phyloP scores from a whole-genome alignment of 2,797 vertebrate species.

The Mus spretus region DNA sequence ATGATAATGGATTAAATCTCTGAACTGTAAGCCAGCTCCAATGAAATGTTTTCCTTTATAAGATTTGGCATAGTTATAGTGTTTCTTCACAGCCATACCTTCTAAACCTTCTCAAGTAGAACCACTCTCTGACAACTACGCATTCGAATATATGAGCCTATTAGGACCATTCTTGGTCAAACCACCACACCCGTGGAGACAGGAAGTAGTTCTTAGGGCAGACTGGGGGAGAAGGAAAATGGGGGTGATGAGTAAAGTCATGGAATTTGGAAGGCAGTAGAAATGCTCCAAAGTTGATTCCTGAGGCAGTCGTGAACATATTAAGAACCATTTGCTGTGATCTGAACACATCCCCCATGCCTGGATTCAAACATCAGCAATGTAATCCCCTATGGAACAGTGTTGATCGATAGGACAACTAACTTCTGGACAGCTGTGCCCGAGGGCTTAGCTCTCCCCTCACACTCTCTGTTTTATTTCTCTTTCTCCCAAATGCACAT shows the following conservation, averaged over 20 bases:
- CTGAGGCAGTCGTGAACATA: neutral
- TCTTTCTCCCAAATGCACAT: neutral
- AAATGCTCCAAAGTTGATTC: conserved; percentile 6
- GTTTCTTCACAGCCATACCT: neutral
- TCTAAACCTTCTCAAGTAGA: neutral
- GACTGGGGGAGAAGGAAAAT: neutral
- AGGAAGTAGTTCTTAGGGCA: neutral
- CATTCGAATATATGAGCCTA: neutral
- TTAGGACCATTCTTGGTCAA: neutral
- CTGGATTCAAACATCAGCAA: neutral
- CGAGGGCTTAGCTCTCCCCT: too few species aligned
- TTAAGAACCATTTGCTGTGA: neutral
- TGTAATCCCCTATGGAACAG: neutral
- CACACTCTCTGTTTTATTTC: neutral
- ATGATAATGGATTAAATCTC: neutral
- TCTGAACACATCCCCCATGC: neutral
- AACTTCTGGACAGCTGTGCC: neutral
- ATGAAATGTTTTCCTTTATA: neutral
- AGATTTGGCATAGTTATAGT: neutral
- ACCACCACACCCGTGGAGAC: neutral
- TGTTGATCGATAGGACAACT: neutral
- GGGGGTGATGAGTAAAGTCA: neutral
- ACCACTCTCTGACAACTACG: neutral
- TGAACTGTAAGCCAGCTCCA: neutral
- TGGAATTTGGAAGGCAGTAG: neutral